phyloP scores from a whole-genome alignment of 2,888 invertebrate species.

The Tetropium fuscum region DNA sequence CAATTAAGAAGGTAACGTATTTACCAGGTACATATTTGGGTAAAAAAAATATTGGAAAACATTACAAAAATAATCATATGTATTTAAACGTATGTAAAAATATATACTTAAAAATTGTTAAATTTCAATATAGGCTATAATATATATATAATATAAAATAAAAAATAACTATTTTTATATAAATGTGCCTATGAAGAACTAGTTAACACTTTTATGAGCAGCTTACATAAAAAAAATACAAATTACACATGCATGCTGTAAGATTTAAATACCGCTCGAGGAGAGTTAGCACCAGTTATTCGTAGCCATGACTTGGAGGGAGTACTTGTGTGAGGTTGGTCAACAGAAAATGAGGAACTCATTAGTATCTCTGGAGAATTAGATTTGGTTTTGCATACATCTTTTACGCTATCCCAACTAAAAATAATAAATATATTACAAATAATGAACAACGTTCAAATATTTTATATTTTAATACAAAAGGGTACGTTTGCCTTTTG shows the following conservation, averaged over 20 bases:
- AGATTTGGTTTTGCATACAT: constrained; percentile 40
- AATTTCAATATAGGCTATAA: no score
- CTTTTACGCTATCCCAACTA: constrained; percentile 48
- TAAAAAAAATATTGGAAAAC: no score
- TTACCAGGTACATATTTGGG: no score
- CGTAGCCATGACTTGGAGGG: constrained; percentile 68
- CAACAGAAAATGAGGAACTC: constrained; percentile 41
- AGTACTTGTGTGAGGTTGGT: constrained; percentile 41
- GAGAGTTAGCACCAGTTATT: constrained; percentile 72
- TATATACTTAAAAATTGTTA: no score
- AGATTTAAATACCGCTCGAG: constrained; percentile 57
- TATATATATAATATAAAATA: no score
- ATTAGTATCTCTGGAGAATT: constrained; percentile 42
- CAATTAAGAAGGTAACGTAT: no score
- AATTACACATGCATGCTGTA: constrained; percentile 32
- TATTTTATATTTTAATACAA: background rate
- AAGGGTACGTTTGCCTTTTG: no score
- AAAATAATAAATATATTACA: constrained; percentile 21
- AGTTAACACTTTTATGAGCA: constrained; percentile 16
- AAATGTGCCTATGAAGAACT: background rate
- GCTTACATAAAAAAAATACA: constrained; percentile 13
- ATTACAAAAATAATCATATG: no score
- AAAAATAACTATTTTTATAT: no score
- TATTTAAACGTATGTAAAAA: background rate
- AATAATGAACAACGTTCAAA: constrained; percentile 1